Percentiles rank a stretch among this genome's conserved stretches.
Evolutionary conservation across 2,888 invertebrate genomes (phyloP).

Genomic region (Apamea crenata): DNA sequence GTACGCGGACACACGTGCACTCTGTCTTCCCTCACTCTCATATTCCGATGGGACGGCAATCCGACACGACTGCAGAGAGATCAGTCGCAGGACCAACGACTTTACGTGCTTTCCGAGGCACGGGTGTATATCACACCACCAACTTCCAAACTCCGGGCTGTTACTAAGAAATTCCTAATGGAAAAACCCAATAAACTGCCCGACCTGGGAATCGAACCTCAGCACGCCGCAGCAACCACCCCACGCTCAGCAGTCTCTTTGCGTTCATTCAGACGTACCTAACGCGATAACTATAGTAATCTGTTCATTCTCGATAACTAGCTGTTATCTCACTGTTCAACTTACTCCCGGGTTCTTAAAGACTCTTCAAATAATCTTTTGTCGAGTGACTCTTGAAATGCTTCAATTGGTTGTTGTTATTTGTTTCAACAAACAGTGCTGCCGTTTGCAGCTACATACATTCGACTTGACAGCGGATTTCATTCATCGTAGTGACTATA

Average conservation of each 20-base stretch:
- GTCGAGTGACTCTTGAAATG: constrained; percentile 23
- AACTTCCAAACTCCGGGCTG: not conserved
- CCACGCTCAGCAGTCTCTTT: not conserved
- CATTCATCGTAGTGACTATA: constrained; percentile 11
- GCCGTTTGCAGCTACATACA: not conserved
- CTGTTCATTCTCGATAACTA: not conserved
- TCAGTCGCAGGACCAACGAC: not conserved
- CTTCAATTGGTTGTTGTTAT: constrained; percentile 1
- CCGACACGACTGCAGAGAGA: not conserved
- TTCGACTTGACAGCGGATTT: not conserved
- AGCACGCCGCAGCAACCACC: too few species aligned
- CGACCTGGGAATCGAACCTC: not conserved
- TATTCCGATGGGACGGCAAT: not conserved
- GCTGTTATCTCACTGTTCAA: constrained; percentile 16
- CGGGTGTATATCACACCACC: too few species aligned
- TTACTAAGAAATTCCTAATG: not conserved
- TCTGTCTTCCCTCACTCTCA: not conserved
- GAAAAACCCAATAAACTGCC: not conserved
- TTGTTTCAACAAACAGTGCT: not conserved
- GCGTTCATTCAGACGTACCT: not conserved
- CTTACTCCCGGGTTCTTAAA: not conserved
- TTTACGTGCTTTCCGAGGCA: not conserved
- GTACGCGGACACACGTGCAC: not conserved
- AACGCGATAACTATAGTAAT: not conserved
- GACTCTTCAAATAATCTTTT: constrained; percentile 33